These are phyloP conservation scores for Chascanopsetta lugubris DNA, from an alignment of 2,113 vertebrate genomes.

Conservation along the genomic window DNA sequence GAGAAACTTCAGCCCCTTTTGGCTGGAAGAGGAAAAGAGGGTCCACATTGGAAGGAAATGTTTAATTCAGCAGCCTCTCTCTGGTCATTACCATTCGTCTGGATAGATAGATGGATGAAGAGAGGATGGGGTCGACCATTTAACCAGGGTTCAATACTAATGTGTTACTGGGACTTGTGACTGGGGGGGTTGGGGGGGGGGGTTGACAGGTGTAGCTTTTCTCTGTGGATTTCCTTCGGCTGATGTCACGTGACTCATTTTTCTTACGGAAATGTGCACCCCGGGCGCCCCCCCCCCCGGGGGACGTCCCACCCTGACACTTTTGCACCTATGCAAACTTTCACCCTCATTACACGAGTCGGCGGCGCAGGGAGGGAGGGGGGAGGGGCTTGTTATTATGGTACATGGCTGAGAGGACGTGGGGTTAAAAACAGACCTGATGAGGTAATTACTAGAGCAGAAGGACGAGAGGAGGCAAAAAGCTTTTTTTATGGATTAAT, in stretches of 20 bases:
- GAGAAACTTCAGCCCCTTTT: slow-evolving; percentile 40
- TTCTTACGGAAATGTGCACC: not conserved
- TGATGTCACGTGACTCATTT: slow-evolving; percentile 31
- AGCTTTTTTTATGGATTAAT: slow-evolving; percentile 70
- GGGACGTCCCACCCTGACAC: not conserved
- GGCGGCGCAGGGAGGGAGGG: too few species aligned
- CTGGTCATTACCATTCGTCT: slow-evolving; percentile 67
- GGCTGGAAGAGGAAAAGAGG: slow-evolving; percentile 52
- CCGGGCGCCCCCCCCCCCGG: not conserved
- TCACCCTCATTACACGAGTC: slow-evolving; percentile 36
- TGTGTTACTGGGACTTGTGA: slow-evolving; percentile 63
- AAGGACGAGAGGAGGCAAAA: slow-evolving; percentile 41
- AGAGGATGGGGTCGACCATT: slow-evolving; percentile 44
- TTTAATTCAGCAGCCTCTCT: slow-evolving; percentile 74
- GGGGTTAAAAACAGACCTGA: slow-evolving; percentile 52
- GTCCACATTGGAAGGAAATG: slow-evolving; percentile 65
- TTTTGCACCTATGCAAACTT: slow-evolving; percentile 19
- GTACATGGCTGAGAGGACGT: slow-evolving; percentile 3
- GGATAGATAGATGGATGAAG: slow-evolving; percentile 63
- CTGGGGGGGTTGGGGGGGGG: slow-evolving; percentile 7
- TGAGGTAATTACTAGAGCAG: slow-evolving; percentile 66
- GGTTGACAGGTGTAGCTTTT: slow-evolving; percentile 45
- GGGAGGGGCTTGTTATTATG: too few species aligned
- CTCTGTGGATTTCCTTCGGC: slow-evolving; percentile 50
- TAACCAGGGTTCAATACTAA: slow-evolving; percentile 69